A percentile compares a stretch with the other conserved stretches of the same genome.
Conservation (phyloP, 2,888 invertebrate genomes). For the Marronus borbonicus region DNA sequence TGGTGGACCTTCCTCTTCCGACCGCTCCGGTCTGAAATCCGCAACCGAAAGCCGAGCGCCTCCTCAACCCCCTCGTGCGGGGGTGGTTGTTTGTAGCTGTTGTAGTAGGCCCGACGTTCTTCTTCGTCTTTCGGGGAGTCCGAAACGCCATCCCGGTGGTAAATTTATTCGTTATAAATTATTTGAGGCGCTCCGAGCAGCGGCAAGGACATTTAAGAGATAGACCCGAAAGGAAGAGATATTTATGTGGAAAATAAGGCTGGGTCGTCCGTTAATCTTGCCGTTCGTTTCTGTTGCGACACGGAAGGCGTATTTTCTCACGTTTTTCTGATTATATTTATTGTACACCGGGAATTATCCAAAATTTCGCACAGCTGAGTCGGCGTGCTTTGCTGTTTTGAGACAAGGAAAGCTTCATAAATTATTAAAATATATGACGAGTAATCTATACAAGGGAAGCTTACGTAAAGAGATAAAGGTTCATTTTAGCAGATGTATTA, state of each 20-base stretch:
- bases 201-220: slow-evolving; percentile 49
- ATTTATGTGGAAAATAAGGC: slow-evolving; percentile 54
- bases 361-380: not conserved
- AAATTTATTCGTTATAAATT: slow-evolving; percentile 49
- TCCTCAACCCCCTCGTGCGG: not conserved
- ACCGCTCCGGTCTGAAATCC: not conserved
- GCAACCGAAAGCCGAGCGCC: not conserved
- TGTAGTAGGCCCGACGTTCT: not conserved
- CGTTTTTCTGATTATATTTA: slow-evolving; percentile 43
- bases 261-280: slow-evolving; percentile 45
- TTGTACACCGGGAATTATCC: not conserved
- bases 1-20: slow-evolving; percentile 32
- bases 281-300: slow-evolving; percentile 48
- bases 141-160: slow-evolving; percentile 29
- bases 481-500: no score
- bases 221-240: slow-evolving; percentile 52
- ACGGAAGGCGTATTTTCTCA: slow-evolving; percentile 44
- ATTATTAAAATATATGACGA: no score
- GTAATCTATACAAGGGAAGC: no score
- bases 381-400: no score
- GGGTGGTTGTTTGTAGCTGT: slow-evolving; percentile 25
- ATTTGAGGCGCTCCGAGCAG: slow-evolving; percentile 37
- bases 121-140: slow-evolving; percentile 26
- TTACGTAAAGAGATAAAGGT: no score
- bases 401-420: no score